Base-by-base conservation (phyloP, 1,140 invertebrate species). In the Euura lappo region DNA sequence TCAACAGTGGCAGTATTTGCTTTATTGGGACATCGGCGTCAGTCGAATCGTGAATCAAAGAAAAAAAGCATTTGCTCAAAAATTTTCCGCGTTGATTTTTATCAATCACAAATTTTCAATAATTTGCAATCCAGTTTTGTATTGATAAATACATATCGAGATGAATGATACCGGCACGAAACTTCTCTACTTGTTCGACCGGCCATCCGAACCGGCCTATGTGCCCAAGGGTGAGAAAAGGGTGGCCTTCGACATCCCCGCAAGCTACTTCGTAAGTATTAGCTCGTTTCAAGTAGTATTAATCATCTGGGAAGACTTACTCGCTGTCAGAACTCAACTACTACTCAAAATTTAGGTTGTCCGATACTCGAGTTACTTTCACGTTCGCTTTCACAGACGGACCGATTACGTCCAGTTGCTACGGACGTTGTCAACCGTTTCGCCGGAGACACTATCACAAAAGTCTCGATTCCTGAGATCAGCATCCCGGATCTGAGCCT, bases 201-300 rank as follows among this genome's bases (percentile, higher is more conserved):
- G 94, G 7, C 94, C 94, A 4, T 88, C 89, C 28, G 94, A 95
- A 83, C 94, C 94, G 2, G 86, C 91, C 5, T 93, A 93, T 78
- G 90, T 92, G 13, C 88, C 89, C 1, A 94, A 93, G 83, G 91
- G 91, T 60, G 81, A 90, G 11, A 87, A 90, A 45, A 89, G 88
- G 68, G 84, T 89, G 2, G 87, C 87, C 0, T 92, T 93, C 76
- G 89, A 92, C 71, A 84, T 93, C 42, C 92, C 92, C 2, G 74
- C 88, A n/a, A 70, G 79, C 71, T 90, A 89, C 76, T 78, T 90
- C 84, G 89, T 90, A 79, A 85, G 85, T 79, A 60, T 60, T 60
- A 3, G 51, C 28, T 28, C 28, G 28, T 28, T 28, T 28, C 28
- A 28, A 28, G 28, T 28, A 28, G 28, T 28, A n/a, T n/a, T n/a